These are phyloP conservation scores for Fistularia tabacaria DNA, from an alignment of 2,797 vertebrate species.

Conservation along the genomic window DNA sequence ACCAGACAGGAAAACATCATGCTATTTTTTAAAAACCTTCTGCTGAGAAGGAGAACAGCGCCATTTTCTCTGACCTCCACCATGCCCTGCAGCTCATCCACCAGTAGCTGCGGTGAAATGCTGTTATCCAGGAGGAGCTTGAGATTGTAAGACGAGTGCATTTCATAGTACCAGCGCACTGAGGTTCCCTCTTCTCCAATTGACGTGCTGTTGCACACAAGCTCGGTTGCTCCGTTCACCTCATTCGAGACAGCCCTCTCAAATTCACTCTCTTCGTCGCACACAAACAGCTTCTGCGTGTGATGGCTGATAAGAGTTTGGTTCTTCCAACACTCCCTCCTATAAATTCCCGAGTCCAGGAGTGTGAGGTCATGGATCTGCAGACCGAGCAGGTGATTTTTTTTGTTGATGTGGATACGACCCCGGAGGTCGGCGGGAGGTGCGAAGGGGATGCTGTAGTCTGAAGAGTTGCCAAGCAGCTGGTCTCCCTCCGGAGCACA, in stretches of 20 bases:
- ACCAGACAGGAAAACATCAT: slow-evolving; percentile 62
- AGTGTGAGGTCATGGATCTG: slow-evolving; percentile 51
- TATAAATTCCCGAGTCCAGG: slow-evolving; percentile 66
- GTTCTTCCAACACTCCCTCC: slow-evolving; percentile 69
- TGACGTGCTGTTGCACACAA: slow-evolving; percentile 50
- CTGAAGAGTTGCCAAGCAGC: slow-evolving; percentile 70
- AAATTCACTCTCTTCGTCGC: slow-evolving; percentile 38
- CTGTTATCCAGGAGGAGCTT: slow-evolving; percentile 64
- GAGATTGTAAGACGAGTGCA: slow-evolving; percentile 7
- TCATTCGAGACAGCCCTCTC: slow-evolving; percentile 35
- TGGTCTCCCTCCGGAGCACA: slow-evolving; percentile 39
- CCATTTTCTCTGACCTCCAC: slow-evolving; percentile 52
- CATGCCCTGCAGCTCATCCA: slow-evolving; percentile 26
- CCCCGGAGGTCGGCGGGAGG: slow-evolving; percentile 43
- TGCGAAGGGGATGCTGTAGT: background rate
- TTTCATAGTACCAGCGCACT: slow-evolving; percentile 70
- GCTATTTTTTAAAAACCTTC: slow-evolving; percentile 23
- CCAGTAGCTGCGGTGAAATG: slow-evolving; percentile 46
- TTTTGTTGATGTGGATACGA: slow-evolving; percentile 39
- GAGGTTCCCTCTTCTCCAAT: slow-evolving; percentile 18
- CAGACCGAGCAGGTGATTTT: slow-evolving; percentile 44
- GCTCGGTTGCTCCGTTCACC: slow-evolving; percentile 20
- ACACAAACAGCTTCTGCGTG: slow-evolving; percentile 56
- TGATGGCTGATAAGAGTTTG: slow-evolving; percentile 19
- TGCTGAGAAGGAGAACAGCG: slow-evolving; percentile 36